Evolutionary conservation across 2,888 invertebrate species (phyloP).

Genomic region (Conchocele bisecta): DNA sequence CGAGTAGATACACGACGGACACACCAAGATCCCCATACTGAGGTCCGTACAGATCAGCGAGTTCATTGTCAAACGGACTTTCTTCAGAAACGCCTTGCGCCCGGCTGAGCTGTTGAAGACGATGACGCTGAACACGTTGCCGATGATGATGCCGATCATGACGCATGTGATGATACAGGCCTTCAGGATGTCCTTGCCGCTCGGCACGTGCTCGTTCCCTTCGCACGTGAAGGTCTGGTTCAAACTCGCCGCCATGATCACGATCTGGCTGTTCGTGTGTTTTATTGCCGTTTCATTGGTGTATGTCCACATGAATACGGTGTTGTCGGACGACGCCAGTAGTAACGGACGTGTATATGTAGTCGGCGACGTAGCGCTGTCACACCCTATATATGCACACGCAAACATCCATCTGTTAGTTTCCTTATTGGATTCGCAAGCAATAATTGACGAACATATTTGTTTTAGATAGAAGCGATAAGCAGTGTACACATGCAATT

Average conservation of each 20-base stretch:
- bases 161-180: slow-evolving; percentile 45
- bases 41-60: slow-evolving; percentile 59
- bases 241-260: slow-evolving; percentile 6
- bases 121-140: slow-evolving; percentile 49
- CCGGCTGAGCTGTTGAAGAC: slow-evolving; percentile 53
- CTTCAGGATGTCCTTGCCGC: slow-evolving; percentile 45
- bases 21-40: slow-evolving; percentile 55
- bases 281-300: too few species aligned
- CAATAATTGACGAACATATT: too few species aligned
- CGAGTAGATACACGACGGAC: slow-evolving; percentile 55
- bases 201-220: slow-evolving; percentile 27
- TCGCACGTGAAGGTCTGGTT: slow-evolving; percentile 47
- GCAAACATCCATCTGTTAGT: too few species aligned
- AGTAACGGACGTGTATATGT: too few species aligned
- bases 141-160: slow-evolving; percentile 39
- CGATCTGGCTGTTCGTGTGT: not conserved
- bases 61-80: slow-evolving; percentile 57
- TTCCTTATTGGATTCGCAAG: too few species aligned
- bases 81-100: slow-evolving; percentile 46
- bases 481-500: too few species aligned
- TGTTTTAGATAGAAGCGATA: too few species aligned
- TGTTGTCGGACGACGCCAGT: too few species aligned
- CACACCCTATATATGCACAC: too few species aligned
- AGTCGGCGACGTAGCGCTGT: too few species aligned
- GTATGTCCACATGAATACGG: too few species aligned